Evolutionary conservation across 2,888 invertebrate species (phyloP).

Genomic region (Nemapogon koenigi): DNA sequence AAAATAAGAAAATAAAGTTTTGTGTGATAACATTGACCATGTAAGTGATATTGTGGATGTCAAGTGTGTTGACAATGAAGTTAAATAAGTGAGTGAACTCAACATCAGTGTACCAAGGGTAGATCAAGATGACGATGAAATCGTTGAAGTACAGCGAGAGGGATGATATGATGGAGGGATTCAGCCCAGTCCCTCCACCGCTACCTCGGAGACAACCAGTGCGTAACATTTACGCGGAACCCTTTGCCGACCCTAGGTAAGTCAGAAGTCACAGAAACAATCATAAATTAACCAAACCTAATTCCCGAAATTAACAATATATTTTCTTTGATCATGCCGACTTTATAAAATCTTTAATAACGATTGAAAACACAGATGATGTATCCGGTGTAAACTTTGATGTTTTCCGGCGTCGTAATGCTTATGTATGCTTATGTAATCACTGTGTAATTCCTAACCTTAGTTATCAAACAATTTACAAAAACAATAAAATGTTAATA

Average conservation of each 20-base stretch:
- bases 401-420: no score
- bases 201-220: conserved; percentile 68
- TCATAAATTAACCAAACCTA: no score
- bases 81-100: conserved; percentile 47
- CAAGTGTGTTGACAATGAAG: conserved; percentile 23
- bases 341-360: no score
- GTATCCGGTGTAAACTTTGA: no score
- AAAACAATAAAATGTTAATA: no score
- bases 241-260: conserved; percentile 68
- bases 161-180: conserved; percentile 62
- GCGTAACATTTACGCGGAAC: conserved; percentile 71
- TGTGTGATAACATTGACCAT: conserved; percentile 20
- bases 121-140: conserved; percentile 66
- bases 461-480: no score
- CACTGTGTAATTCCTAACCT: no score
- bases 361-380: no score
- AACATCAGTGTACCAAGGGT: conserved; percentile 12
- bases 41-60: conserved; percentile 47
- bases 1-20: conserved; percentile 1
- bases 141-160: conserved; percentile 63
- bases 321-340: no score
- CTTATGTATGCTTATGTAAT: no score
- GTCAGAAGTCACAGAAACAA: no score
- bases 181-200: conserved; percentile 67
- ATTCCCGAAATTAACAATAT: no score